Base-by-base conservation (phyloP, 2,113 vertebrate genomes). In the Carassius gibelio region DNA sequence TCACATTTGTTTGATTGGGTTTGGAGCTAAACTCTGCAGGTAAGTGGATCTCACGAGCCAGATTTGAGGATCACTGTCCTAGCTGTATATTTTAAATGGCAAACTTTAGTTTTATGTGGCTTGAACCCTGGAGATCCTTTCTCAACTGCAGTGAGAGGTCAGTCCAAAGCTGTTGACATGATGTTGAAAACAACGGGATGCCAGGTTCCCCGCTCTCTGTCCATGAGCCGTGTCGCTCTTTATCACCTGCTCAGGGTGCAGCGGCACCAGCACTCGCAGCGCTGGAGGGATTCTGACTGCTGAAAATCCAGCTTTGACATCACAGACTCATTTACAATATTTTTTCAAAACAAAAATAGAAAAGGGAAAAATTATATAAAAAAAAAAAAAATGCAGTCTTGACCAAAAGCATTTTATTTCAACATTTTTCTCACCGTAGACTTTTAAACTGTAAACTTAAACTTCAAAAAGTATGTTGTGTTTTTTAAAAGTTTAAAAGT, bases 141-240 rank as follows among this genome's bases (percentile, higher is more conserved):
- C 5, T 34, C 14, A 34, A 3, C 8, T 17, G 48, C 14, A 55
- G 48, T 38, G 8, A 42, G 69, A 19, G 34, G 9, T 36, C 9
- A 61, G 21, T 79, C 21, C 61, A 80, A 38, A 66, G 59, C 38
- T 45, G 59, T 48, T 64, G 38, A 80, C 10, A 3, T 74, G 71
- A 48, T 8, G 64, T 64, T 48, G 14, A 48, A 26, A 80, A 80
- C 55, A 62, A 34, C 76, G 17, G 77, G 59, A 26, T 80, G 77
- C 13, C 36, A 64, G 38, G 64, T 80, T 80, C 10, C 8, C 6
- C 4, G 5, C 13, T 48, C 13, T 48, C 38, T 48, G 36, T 14
- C 59, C 3, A 26, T 62, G 59, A 38, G 59, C 38, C 21, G 26
- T 62, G 55, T n/a, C 19, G 8, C 55, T 42, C 34, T n/a, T 77